These are phyloP conservation scores for Stigmatopora argus DNA, from an alignment of 2,113 vertebrate species.

Conservation along the genomic window DNA sequence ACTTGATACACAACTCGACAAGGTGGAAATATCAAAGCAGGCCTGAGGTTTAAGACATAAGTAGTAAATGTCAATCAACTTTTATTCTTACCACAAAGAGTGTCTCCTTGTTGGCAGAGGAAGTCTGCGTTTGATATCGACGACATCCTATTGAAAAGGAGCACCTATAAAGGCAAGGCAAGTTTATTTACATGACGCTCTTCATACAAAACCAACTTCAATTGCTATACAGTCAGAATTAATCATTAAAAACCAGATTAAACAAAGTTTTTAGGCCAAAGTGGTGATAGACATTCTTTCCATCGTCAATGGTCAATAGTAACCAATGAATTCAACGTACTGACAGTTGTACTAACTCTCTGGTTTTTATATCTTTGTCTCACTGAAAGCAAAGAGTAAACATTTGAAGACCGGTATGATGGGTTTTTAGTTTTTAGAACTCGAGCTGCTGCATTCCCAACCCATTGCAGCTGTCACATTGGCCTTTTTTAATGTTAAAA, in stretches of 20 bases:
- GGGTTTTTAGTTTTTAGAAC: neutral
- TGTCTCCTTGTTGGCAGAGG: slow-evolving; percentile 53
- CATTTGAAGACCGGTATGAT: neutral
- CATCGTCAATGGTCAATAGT: too few relatives aligned
- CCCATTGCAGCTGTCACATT: neutral
- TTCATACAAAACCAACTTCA: neutral
- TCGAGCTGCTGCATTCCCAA: neutral
- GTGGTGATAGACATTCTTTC: too few relatives aligned
- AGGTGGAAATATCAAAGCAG: too few relatives aligned
- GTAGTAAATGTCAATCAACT: neutral
- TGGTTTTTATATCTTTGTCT: neutral
- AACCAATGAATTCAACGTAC: neutral
- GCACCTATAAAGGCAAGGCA: neutral
- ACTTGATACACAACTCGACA: too few relatives aligned
- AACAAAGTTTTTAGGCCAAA: neutral
- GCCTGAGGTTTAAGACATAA: neutral
- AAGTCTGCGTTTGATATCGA: slow-evolving; percentile 32
- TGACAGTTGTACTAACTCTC: neutral
- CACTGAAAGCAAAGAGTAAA: neutral
- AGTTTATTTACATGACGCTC: neutral
- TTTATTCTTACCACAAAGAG: slow-evolving; percentile 61
- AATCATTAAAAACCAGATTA: neutral
- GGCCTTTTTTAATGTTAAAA: neutral
- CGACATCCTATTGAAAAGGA: slow-evolving; percentile 61
- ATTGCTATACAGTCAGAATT: neutral